Conservation (phyloP, 2,113 vertebrate species). For the Oenanthe melanoleuca region DNA sequence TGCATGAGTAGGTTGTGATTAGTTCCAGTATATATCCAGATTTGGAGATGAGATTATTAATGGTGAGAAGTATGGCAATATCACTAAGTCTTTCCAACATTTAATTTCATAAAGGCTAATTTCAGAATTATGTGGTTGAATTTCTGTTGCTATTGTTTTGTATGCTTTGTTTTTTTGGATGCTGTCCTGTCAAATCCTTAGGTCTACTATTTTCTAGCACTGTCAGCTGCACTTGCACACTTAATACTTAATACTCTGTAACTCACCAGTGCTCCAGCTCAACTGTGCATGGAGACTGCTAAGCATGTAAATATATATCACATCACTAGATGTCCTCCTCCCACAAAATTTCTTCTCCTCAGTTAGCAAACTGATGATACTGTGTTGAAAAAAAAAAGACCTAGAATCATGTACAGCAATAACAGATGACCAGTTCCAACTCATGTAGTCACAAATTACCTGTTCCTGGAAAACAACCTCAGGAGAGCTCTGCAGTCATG, state of each 20-base stretch:
- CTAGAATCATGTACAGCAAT: not conserved
- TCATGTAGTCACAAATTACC: not conserved
- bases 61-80: not conserved
- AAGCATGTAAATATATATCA: conserved; percentile 15
- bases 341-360: conserved; percentile 30
- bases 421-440: not conserved
- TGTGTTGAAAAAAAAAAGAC: not conserved
- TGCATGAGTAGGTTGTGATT: not conserved
- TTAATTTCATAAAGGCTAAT: not conserved
- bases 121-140: not conserved
- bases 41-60: not conserved
- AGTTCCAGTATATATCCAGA: not conserved
- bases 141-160: not conserved
- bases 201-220: not conserved
- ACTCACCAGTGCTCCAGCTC: not conserved
- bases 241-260: not conserved
- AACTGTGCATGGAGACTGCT: not conserved
- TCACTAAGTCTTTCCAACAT: not conserved
- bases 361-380: not conserved
- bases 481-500: not conserved
- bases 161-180: not conserved
- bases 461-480: not conserved
- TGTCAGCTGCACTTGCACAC: not conserved
- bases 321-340: conserved; percentile 69
- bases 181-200: not conserved